Conservation (phyloP, 2,888 invertebrate species). For the Tetheella fluctuosa region DNA sequence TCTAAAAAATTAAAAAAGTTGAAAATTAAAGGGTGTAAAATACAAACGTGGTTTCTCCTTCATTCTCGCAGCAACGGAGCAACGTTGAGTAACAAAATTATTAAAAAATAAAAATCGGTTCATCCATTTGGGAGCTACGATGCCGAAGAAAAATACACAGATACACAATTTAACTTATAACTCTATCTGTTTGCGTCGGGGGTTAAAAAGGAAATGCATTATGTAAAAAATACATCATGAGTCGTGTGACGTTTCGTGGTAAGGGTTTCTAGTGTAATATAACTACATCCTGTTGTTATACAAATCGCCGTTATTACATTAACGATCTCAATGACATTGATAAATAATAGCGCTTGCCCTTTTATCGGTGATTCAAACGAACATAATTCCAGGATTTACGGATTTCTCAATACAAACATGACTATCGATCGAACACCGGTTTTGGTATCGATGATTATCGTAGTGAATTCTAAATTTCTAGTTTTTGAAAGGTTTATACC, state of each 20-base stretch:
- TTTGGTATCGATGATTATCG: background rate
- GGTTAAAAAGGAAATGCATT: too few species aligned
- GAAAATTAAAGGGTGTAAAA: too few species aligned
- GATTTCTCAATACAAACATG: background rate
- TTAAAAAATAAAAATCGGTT: too few species aligned
- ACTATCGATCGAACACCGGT: background rate
- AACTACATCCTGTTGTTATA: conserved; percentile 37
- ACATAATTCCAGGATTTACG: conserved; percentile 15
- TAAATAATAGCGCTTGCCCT: conserved; percentile 41
- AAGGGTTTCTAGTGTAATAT: conserved; percentile 32
- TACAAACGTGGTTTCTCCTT: too few species aligned
- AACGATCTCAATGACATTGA: conserved; percentile 46
- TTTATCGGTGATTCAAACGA: conserved; percentile 32
- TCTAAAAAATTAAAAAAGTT: too few species aligned
- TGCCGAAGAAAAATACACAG: too few species aligned
- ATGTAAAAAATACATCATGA: conserved; percentile 12
- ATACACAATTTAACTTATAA: too few species aligned
- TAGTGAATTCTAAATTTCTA: background rate
- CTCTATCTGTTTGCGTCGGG: too few species aligned
- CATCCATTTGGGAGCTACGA: too few species aligned
- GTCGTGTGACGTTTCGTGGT: conserved; percentile 31
- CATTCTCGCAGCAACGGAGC: too few species aligned
- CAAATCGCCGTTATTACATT: conserved; percentile 54
- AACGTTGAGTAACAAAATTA: too few species aligned
- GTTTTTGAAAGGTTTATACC: background rate